Evolutionary conservation across 2,113 vertebrate genomes (phyloP), one percentile per base, ranked within the genome.

Genomic region (Microtus oregoni): DNA sequence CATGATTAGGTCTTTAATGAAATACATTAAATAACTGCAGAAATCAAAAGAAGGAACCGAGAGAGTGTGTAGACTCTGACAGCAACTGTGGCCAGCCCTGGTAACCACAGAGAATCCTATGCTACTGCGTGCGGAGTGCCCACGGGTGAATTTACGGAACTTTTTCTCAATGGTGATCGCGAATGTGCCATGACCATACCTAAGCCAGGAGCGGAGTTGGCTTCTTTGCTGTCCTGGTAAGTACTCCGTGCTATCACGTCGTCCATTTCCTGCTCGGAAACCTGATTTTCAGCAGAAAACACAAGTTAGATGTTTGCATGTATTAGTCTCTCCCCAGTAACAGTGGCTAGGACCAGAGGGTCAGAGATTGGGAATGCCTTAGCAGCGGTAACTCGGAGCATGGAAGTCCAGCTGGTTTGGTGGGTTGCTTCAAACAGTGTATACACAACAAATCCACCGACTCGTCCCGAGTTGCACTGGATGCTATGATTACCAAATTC

Each of bases 191-290:
- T 85, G 98, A 99, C 99, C 5, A 61, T 98, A 99, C 99, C 99
- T 98, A 98, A 97, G 73, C 97, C 61, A 0, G 99, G 99, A 90
- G 98, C 98, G 1, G 98, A 98, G 78, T 78, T 97, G 93, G 98
- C 94, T 4, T 99, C 99, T 97, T 98, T 99, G 98, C 98, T 99
- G 68, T 99, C 99, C 94, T 99, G 98, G 65, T 99, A 99, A 58
- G 99, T 99, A 77, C 99, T 99, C 92, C 99, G 99, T 47, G 99
- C 97, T 0, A 99, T 99, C 7, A 99, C 98, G 89, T 99, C 99
- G 97, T 99, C 99, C 99, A 99, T 99, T 98, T 99, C 99, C 98
- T 99, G 99, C 96, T 99, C 99, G 0, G 99, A 99, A 95, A 99
- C 99, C 99, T 99, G 88, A 68, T 91, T 96, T 70, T 75, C 89